Evolutionary conservation across 2,797 vertebrate genomes (phyloP).

Genomic region (Crax fasciolata): DNA sequence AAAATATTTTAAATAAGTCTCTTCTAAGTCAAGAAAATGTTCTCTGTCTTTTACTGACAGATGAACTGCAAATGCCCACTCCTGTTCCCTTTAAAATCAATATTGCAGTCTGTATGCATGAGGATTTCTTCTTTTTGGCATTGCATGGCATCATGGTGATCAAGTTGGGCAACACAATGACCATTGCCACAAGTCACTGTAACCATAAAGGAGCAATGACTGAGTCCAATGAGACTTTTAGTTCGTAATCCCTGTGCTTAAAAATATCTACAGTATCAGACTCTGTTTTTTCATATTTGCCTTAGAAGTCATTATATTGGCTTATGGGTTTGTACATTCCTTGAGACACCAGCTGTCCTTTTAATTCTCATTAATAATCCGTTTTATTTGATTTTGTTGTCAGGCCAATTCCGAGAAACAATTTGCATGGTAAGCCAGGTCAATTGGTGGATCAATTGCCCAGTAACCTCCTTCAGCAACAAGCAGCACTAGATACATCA

Average conservation of each 20-base stretch:
- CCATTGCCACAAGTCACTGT: background rate
- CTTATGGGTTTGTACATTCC: background rate
- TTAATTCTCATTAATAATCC: background rate
- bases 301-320: background rate
- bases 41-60: constrained; percentile 7
- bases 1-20: constrained; percentile 43
- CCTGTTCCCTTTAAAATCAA: background rate
- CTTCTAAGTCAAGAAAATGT: constrained; percentile 14
- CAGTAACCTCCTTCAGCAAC: background rate
- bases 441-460: background rate
- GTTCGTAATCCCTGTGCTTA: background rate
- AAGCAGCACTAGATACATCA: background rate
- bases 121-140: background rate
- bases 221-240: background rate
- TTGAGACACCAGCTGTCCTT: background rate
- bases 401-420: background rate
- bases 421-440: background rate
- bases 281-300: background rate
- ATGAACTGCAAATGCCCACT: background rate
- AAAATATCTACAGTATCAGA: background rate
- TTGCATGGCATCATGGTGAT: background rate
- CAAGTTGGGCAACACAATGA: background rate
- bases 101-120: background rate
- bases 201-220: background rate
- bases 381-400: background rate